phyloP scores from a whole-genome alignment of 1,140 invertebrate species.

The Megalonaias nervosa region DNA sequence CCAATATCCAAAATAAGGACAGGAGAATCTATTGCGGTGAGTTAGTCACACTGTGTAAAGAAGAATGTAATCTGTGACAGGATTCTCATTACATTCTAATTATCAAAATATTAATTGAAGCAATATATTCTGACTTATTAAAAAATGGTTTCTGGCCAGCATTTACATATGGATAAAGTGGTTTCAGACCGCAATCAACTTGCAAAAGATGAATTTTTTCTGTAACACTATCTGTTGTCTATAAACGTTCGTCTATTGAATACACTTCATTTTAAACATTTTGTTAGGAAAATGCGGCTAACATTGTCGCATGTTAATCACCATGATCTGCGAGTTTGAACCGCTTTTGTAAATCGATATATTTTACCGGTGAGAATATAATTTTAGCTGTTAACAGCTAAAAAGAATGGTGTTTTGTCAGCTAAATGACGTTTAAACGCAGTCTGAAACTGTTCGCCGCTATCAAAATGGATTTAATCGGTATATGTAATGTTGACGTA shows the following conservation, averaged over 20 bases:
- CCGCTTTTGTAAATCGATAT: background rate
- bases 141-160: background rate
- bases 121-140: too few species aligned
- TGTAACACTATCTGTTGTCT: too few species aligned
- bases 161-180: background rate
- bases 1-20: too few species aligned
- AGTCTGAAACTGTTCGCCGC: background rate
- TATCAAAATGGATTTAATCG: background rate
- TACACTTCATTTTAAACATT: too few species aligned
- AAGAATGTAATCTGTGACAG: background rate
- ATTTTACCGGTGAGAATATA: background rate
- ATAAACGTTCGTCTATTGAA: too few species aligned
- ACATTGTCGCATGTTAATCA: too few species aligned
- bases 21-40: background rate
- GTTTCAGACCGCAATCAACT: background rate
- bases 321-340: background rate
- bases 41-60: background rate
- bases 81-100: background rate
- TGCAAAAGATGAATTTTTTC: background rate
- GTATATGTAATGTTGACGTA: slow-evolving; percentile 1
- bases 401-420: too few species aligned
- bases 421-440: too few species aligned
- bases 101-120: too few species aligned
- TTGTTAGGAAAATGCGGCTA: too few species aligned
- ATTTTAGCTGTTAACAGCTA: background rate